Base-by-base conservation (phyloP, 2,888 invertebrate genomes). In the Drosophila longiperda region DNA sequence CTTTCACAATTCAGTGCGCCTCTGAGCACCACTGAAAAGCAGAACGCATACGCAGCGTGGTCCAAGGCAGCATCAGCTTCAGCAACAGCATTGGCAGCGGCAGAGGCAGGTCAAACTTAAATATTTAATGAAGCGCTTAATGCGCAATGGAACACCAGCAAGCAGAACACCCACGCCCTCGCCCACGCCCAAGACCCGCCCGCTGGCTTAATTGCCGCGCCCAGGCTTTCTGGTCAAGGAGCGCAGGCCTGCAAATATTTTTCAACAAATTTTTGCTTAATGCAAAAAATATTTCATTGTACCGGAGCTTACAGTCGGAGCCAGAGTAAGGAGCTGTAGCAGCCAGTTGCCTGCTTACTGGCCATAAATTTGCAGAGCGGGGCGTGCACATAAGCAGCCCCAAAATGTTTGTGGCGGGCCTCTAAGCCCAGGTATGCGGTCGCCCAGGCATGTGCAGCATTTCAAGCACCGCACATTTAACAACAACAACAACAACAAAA, bases 81-180 rank as follows among this genome's bases (percentile, higher is more conserved):
- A 33, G 33, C 53, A 66, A 38, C 23, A 32, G 50, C 29, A 57
- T 8, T 32, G 20, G 33, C 50, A 23, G 53, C 23, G 12, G 42
- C 59, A 40, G 50, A 20, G 57, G 57, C 81, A 76, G 90, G 86
- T 85, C 90, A 82, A 82, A 83, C 90, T 90, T 90, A 90, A 87
- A 87, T 87, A 90, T 90, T 87, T 90, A 90, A 87, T 87, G 91
- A 87, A 87, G 87, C 90, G 86, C 86, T 89, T 90, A 90, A 89
- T 85, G 90, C 87, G 82, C 73, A 69, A 72, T 66, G 65, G 63
- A 45, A 45, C 48, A 63, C 52, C 48, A 64, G 57, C 60, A 20
- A 4, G 23, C 29, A 29, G 29, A 29, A 29, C 29, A 29, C 54
- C 54, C 7, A 34, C 17, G 6, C 8, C 49, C 29, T 26, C 53